Evolutionary conservation across 2,797 vertebrate genomes (phyloP), one percentile per base, ranked within the genome.

Genomic region (Semotilus atromaculatus): DNA sequence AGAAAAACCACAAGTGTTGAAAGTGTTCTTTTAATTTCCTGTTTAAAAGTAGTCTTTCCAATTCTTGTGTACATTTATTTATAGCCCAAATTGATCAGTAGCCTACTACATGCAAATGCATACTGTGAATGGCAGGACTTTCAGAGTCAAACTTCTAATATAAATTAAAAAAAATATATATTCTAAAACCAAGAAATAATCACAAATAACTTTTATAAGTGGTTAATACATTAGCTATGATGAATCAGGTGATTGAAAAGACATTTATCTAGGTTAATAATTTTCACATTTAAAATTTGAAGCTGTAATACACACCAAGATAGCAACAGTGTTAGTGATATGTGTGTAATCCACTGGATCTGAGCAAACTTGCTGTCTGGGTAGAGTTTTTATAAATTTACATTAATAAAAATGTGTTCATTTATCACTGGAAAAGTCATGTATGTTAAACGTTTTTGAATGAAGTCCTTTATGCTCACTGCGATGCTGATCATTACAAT

Each of bases 1-100:
- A 86, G 7, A 86, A 34, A 72, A 84, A 60, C 18, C 18, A 62
- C 73, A 84, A n/a, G 83, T 71, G 14, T 67, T 79, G 21, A 40
- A 45, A 7, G 16, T 58, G 38, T 51, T 53, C n/a, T 71, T 21
- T 43, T n/a, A 4, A 31, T 45, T 55, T 34, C 3, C 0, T 38
- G 45, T 76, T 19, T 71, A 0, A 64, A 66, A 62, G 55, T 60
- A 70, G 51, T 71, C 5, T 26, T 55, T 67, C 45, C 60, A 58
- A 60, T 68, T 19, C 74, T 84, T 84, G 82, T 58, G 48, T 60
- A 84, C 74, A 83, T 83, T 9, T n/a, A 0, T 43, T 70, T 16
- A 62, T 9, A 26, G 16, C n/a, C 2, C 7, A 16, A 26, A 26
- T 29, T 16, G 26, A 26, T 60, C 4, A 14, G 8, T 55, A 21